Evolutionary conservation across 2,888 invertebrate genomes (phyloP), one percentile per base, ranked within the genome.

Genomic region (Salticus scenicus): DNA sequence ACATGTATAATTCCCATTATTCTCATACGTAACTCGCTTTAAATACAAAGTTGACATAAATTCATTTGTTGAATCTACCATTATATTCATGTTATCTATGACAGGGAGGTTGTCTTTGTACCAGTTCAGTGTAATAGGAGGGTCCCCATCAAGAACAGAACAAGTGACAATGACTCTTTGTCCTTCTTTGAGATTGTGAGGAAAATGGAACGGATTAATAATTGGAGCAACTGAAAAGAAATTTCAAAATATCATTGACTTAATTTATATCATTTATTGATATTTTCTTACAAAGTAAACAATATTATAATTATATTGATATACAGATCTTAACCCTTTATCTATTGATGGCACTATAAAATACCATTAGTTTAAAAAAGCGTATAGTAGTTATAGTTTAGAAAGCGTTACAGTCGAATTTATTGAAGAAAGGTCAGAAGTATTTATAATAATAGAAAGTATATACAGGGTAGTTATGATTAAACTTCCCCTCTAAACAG

Each of bases 111-210:
- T 92, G 89, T 93, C 92, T 90, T 93, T 93, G 51, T 92, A 90
- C 93, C 93, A 91, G 70, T 80, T 88, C 69, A 91, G 89, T n/a
- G 88, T 88, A 69, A 91, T 88, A 5, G 91, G 91, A 10, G 88
- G 88, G 83, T 91, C 90, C 1, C 90, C 91, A 57, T 90, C 89
- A 41, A 89, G 88, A 31, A 90, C 89, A 24, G 90, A 89, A 87
- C 91, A 91, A 90, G 93, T 92, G 69, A 93, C 91, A 88, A 92
- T 91, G 33, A 92, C 92, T 75, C 92, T 92, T 88, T 92, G 92
- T 67, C 93, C 93, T 85, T 92, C 93, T 20, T 87, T 86, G 0
- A 89, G 47, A 70, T 88, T 88, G 10, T 79, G 71, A 24, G 88
- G 81, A 33, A 87, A 88, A 33, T 91, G 91, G 89, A 93, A 93